phyloP scores from a whole-genome alignment of 2,797 vertebrate species.

The Acridotheres tristis region DNA sequence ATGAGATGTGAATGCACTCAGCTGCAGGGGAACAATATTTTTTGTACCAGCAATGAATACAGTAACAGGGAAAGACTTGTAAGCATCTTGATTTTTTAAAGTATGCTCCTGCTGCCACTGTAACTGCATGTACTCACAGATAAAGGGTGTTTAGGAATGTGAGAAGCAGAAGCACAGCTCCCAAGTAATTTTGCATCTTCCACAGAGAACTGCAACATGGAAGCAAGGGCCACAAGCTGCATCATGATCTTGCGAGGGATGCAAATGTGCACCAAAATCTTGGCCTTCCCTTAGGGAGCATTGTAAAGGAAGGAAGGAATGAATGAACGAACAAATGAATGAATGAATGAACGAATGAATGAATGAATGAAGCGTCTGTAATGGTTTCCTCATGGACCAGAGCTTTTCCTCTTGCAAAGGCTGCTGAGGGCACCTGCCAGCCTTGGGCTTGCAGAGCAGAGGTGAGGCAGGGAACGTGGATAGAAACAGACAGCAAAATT shows the following conservation, averaged over 20 bases:
- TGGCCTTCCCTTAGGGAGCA: neutral
- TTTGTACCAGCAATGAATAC: neutral
- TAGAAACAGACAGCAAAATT: neutral
- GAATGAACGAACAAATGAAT: neutral
- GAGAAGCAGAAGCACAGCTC: neutral
- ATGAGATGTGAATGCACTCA: constrained; percentile 5
- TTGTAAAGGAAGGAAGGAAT: neutral
- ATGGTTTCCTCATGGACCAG: neutral
- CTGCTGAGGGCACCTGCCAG: neutral
- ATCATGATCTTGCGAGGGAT: neutral
- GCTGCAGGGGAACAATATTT: constrained; percentile 3
- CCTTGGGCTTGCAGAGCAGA: neutral
- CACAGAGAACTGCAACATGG: neutral
- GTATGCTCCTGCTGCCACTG: neutral
- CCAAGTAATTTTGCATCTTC: neutral
- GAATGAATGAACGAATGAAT: neutral
- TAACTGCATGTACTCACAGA: neutral
- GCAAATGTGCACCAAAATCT: neutral
- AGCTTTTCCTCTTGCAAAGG: neutral
- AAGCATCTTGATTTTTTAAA: neutral
- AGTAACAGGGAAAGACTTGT: neutral
- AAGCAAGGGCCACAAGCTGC: neutral
- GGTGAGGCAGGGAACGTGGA: neutral
- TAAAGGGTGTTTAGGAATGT: neutral
- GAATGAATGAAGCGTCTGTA: neutral